Conservation (phyloP, 2,888 invertebrate genomes). For the Eilema caniola region DNA sequence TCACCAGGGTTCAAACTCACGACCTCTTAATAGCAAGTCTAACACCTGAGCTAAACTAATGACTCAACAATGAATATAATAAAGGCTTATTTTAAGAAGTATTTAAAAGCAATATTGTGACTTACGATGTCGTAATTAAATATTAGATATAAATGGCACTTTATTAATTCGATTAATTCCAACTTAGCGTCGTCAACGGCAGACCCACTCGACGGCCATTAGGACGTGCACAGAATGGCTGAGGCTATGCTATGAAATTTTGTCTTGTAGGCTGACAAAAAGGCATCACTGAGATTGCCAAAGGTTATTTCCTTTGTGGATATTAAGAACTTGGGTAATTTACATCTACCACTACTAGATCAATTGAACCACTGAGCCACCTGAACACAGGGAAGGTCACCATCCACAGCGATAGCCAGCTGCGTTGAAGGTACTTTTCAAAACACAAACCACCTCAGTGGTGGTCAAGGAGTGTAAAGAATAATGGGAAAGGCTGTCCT, state of each 20-base stretch:
- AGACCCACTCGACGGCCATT: constrained; percentile 8
- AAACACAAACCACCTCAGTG: no score
- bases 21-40: neutral
- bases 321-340: no score
- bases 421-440: no score
- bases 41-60: neutral
- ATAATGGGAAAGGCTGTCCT: no score
- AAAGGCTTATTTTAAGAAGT: neutral
- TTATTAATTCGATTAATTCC: constrained; percentile 26
- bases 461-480: no score
- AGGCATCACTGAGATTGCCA: neutral
- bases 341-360: no score
- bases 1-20: neutral
- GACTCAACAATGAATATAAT: neutral
- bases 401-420: no score
- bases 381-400: no score
- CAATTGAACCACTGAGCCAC: no score
- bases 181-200: constrained; percentile 14
- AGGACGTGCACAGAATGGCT: neutral
- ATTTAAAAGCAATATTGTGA: constrained; percentile 7
- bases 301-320: no score
- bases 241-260: no score
- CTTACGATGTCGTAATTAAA: constrained; percentile 11
- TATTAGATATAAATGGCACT: constrained; percentile 25
- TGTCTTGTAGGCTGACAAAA: neutral